phyloP scores from a whole-genome alignment of 2,888 invertebrate genomes.

The Dendrolimus houi region DNA sequence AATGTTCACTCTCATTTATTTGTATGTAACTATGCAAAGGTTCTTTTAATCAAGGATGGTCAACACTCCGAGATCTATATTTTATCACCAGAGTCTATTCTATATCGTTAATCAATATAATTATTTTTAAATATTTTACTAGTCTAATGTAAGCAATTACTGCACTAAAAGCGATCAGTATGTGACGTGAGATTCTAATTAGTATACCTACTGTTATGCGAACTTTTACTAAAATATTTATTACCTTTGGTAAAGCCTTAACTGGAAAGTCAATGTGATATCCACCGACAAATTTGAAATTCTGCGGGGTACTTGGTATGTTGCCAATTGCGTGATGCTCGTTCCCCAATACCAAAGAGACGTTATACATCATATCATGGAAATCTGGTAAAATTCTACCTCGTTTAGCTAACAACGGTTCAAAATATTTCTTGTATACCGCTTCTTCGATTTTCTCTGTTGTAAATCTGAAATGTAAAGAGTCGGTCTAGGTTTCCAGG shows the following conservation, averaged over 20 bases:
- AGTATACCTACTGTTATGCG: too few relatives aligned
- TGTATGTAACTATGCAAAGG: too few relatives aligned
- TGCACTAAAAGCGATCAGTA: too few relatives aligned
- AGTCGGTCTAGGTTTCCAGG: too few relatives aligned
- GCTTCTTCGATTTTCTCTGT: constrained; percentile 12
- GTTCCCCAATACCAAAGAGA: constrained; percentile 38
- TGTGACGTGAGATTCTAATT: too few relatives aligned
- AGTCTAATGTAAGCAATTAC: too few relatives aligned
- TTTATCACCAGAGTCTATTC: too few relatives aligned
- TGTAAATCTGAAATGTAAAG: constrained; percentile 9
- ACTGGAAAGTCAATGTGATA: constrained; percentile 36
- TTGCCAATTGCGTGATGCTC: constrained; percentile 36
- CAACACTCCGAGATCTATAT: too few relatives aligned
- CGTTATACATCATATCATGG: constrained; percentile 31
- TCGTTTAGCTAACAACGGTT: constrained; percentile 22
- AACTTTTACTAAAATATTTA: background rate
- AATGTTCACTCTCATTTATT: too few relatives aligned
- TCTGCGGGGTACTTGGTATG: constrained; percentile 31
- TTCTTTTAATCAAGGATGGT: too few relatives aligned
- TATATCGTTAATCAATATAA: too few relatives aligned
- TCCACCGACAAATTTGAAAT: constrained; percentile 40
- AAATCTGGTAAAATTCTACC: constrained; percentile 25
- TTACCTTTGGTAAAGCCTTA: constrained; percentile 40
- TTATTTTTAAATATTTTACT: too few relatives aligned
- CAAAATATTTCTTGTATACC: constrained; percentile 23